Evolutionary conservation across 53 echinoderm and acorn worm genomes (phyloP), one percentile per base, ranked within the genome.

Genomic region (Echinarachnius parma): DNA sequence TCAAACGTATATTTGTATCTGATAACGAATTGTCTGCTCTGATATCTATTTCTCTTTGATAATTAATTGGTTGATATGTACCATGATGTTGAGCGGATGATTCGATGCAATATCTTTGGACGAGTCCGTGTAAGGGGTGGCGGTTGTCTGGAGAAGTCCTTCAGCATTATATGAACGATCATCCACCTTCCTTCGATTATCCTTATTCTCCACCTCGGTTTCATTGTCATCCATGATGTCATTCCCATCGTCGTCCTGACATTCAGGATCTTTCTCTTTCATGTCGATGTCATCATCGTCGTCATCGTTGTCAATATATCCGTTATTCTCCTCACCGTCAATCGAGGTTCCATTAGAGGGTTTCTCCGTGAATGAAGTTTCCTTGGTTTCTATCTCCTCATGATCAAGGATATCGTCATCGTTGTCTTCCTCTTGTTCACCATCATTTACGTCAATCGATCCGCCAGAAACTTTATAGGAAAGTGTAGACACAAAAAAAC

Each of bases 61-160:
- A n/a, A n/a, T n/a, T n/a, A n/a, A n/a, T n/a, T n/a, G n/a, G n/a
- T n/a, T n/a, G n/a, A n/a, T n/a, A n/a, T n/a, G n/a, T 69, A 89
- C 90, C 90, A 89, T 89, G 24, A 89, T 81, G 7, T 68, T 79
- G 28, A 89, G 74, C 2, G 85, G 90, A 53, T 89, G 90, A 59
- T 85, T 89, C 23, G 16, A 46, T 11, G 70, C 69, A 14, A 89
- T 75, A 21, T 78, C 53, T 14, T 84, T 68, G 25, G 81, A 37
- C 28, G 25, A 64, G 15, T 76, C 29, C 9, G 86, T 66, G 46
- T 90, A 82, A 15, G 82, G 60, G 11, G 48, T 65, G 5, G 82
- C 90, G 21, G 31, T 46, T 18, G 19, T 20, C 39, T 60, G 28
- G 19, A 86, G 61, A 52, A 34, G 52, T 15, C 70, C 70, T 14